Base-by-base conservation (phyloP, 2,888 invertebrate genomes). In the Plagodis pulveraria region DNA sequence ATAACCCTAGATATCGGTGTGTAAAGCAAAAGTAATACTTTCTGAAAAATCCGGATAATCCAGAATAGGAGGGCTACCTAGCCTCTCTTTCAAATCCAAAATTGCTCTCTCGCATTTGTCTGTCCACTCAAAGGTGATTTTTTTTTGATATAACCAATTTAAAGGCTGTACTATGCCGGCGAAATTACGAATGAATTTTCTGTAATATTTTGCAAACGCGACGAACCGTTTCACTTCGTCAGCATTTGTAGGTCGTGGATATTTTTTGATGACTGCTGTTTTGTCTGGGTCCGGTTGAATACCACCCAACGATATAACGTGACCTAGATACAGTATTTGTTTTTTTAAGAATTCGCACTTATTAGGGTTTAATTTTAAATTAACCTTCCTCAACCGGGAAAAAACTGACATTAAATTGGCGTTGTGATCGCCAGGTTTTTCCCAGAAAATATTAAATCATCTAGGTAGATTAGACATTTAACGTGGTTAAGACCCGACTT, bases 121-220 rank as follows among this genome's bases (percentile, higher is more conserved):
- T 10, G 38, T 10, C 60, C 64, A 64, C 5, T 38, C 32, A 49
- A 66, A 66, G 7, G 5, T 7, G 6, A 22, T 46, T 52, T 54
- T 51, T 61, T 69, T 66, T 42, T 44, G 56, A 41, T 35, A 49
- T 48, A 69, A 59, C 38, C 34, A 47, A n/a, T n/a, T n/a, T n/a
- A n/a, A n/a, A n/a, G n/a, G n/a, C n/a, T n/a, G n/a, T n/a, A n/a
- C n/a, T n/a, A n/a, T n/a, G n/a, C n/a, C n/a, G n/a, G n/a, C n/a
- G n/a, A n/a, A n/a, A n/a, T n/a, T n/a, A n/a, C n/a, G 56, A 43
- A 50, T 50, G 9, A 50, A 54, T 35, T n/a, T 32, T 35, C 32
- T 33, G 35, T 47, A 47, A 42, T 54, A 54, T 42, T 47, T 54
- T 22, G 47, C 41, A 43, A 43, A 50, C 9, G 43, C 43, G 1